Evolutionary conservation across 2,113 vertebrate species (phyloP).

Genomic region (Damaliscus lunatus): DNA sequence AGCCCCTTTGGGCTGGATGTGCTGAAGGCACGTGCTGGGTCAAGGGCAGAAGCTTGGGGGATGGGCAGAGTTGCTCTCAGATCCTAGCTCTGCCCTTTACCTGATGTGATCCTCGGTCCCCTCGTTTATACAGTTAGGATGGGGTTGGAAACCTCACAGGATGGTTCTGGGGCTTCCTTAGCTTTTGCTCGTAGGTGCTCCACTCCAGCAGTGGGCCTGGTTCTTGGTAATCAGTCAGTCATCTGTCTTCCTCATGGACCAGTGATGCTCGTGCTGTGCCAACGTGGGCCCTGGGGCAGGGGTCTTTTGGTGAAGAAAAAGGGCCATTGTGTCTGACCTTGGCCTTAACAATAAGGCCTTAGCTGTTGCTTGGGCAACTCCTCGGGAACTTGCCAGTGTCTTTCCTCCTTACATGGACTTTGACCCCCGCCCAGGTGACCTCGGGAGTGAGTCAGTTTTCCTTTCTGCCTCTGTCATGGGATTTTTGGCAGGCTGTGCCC

Average conservation of each 20-base stretch:
- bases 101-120: neutral
- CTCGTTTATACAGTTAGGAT: neutral
- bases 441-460: neutral
- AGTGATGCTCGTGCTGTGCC: neutral
- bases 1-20: neutral
- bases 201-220: neutral
- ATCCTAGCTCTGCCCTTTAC: neutral
- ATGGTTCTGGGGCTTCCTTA: neutral
- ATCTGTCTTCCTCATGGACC: neutral
- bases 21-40: neutral
- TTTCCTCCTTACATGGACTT: neutral
- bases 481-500: neutral
- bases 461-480: neutral
- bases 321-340: neutral
- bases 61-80: neutral
- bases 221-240: neutral
- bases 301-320: neutral
- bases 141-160: neutral
- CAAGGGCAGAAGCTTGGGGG: neutral
- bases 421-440: neutral
- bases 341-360: neutral
- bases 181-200: neutral
- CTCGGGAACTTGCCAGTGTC: neutral
- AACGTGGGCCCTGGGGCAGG: rapidly evolving
- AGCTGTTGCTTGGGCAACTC: neutral